A percentile compares a stretch with the other conserved stretches of the same genome.
Conservation (phyloP, 2,797 vertebrate genomes). For the Alca torda region DNA sequence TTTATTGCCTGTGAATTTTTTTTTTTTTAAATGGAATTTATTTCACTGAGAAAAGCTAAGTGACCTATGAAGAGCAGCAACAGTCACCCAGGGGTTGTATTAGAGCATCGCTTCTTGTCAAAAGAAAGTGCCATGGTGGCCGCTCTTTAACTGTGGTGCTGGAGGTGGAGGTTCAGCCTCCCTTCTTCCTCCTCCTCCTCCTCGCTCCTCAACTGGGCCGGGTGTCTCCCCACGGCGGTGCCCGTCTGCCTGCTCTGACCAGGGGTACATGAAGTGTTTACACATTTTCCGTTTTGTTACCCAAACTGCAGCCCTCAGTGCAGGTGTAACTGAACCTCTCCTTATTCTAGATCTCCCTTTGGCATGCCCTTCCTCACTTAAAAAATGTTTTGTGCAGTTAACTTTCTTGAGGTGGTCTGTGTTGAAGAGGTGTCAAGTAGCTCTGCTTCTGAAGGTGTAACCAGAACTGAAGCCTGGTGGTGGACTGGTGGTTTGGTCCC, state of each 20-base stretch:
- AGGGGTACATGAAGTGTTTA: background rate
- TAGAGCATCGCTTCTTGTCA: background rate
- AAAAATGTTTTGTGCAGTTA: background rate
- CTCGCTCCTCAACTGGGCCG: background rate
- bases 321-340: rapidly evolving
- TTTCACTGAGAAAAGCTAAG: background rate
- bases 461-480: background rate
- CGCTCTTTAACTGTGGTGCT: background rate
- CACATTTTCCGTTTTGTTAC: background rate
- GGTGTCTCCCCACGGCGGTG: rapidly evolving
- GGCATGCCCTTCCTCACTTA: background rate
- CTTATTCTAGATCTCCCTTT: background rate
- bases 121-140: background rate
- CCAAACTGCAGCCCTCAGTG: background rate
- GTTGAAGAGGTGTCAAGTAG: background rate
- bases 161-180: background rate
- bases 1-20: background rate
- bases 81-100: background rate
- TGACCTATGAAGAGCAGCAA: background rate
- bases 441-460: background rate
- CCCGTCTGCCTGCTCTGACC: background rate
- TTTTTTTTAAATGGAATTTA: background rate
- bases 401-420: background rate
- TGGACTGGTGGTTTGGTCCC: background rate
- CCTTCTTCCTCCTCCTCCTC: background rate